Evolutionary conservation across 2,888 invertebrate genomes (phyloP), one percentile per base, ranked within the genome.

Genomic region (Eristalinus aeneus): DNA sequence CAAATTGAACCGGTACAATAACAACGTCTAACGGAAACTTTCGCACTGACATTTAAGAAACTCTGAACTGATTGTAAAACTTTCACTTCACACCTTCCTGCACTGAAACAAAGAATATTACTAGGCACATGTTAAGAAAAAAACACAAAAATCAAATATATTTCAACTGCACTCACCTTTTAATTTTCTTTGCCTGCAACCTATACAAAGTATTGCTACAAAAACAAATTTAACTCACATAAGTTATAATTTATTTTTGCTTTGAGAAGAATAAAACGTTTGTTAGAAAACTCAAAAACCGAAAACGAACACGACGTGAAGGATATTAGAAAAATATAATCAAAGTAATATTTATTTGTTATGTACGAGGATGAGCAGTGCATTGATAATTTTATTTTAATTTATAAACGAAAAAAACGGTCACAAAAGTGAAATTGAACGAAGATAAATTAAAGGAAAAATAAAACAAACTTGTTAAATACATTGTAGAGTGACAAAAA

Each of bases 41-140:
- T 32, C 63, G 76, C 76, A 85, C 58, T 60, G 85, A 85, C 64
- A 76, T 73, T 68, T 64, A 85, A 80, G 75, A 54, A 23, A 16
- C 27, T 6, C 31, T 27, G 23, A 32, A 32, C 32, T 5, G 34
- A 20, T 76, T 23, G n/a, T 32, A 36, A 46, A 76, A 39, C 75
- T 68, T 73, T 73, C 58, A 75, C 56, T 56, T 74, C 39, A 61
- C 73, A 65, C 73, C 46, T 74, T 22, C 69, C 69, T 54, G 5
- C 56, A 73, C 74, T 79, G 71, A 74, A 22, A 74, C 56, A 56
- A 9, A 12, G 6, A 56, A 32, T 67, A 84, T 67, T 46, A 46
- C 46, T 16, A 46, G 5, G 84, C 84, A 84, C 84, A 67, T 61
- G 84, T 84, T 84, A 84, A 10, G 20, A 69, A 31, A 46, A 39